A percentile compares a stretch with the other conserved stretches of the same genome.
phyloP scores from a whole-genome alignment of 2,888 invertebrate species.

The Rhorus exstirpatorius region DNA sequence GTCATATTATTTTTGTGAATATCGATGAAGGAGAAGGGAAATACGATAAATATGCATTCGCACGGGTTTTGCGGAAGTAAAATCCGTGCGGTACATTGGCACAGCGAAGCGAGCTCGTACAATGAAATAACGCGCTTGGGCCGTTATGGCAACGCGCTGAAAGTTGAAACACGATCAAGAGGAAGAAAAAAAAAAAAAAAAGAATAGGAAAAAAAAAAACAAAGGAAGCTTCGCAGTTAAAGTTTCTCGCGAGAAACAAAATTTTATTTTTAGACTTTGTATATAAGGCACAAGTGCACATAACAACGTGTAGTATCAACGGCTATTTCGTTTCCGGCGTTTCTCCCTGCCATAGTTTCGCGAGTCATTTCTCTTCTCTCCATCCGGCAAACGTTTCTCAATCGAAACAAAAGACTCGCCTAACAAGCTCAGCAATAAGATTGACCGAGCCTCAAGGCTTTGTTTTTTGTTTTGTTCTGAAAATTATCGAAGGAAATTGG shows the following conservation, averaged over 20 bases:
- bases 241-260: conserved; percentile 65
- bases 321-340: conserved; percentile 62
- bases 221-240: conserved; percentile 47
- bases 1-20: too few relatives aligned
- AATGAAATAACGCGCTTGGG: conserved; percentile 32
- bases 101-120: background rate
- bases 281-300: conserved; percentile 37
- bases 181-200: conserved; percentile 6
- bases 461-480: too few relatives aligned
- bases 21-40: too few relatives aligned
- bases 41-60: conserved; percentile 1
- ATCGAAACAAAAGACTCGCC: conserved; percentile 54
- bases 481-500: background rate
- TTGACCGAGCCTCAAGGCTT: too few relatives aligned
- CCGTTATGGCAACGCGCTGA: conserved; percentile 6
- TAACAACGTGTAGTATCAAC: conserved; percentile 18
- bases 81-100: background rate
- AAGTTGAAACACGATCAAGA: conserved; percentile 34
- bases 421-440: conserved; percentile 23
- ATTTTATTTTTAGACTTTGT: conserved; percentile 64
- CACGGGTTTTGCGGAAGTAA: conserved; percentile 3
- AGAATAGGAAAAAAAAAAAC: conserved; percentile 1
- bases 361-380: conserved; percentile 43
- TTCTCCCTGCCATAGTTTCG: conserved; percentile 45
- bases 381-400: conserved; percentile 50